Evolutionary conservation across 2,113 vertebrate genomes (phyloP).

Genomic region (Urocynchramus pylzowi): DNA sequence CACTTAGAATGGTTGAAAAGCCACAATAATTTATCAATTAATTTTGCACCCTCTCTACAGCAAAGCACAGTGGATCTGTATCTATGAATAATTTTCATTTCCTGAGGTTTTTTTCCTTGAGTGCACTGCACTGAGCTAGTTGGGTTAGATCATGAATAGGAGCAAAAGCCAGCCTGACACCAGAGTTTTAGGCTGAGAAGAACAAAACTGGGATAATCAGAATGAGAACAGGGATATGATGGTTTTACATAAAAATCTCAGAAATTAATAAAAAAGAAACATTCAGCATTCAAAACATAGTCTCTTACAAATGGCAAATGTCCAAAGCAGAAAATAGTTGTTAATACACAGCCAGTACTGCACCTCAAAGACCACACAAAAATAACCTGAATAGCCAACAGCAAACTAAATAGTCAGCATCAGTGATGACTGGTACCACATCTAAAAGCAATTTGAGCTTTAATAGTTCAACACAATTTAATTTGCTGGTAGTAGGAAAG

Average conservation of each 20-base stretch:
- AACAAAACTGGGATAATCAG: background rate
- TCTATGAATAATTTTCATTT: background rate
- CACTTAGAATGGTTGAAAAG: background rate
- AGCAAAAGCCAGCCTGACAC: background rate
- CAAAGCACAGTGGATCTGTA: background rate
- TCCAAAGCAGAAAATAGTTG: background rate
- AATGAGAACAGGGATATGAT: background rate
- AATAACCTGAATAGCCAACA: background rate
- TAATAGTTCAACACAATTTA: conserved; percentile 25
- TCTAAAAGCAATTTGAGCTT: background rate
- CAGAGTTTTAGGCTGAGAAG: background rate
- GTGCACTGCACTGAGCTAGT: background rate
- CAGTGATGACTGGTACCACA: fast-evolving
- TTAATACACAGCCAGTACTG: background rate
- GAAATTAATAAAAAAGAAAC: background rate
- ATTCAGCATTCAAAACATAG: background rate
- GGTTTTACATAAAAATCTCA: background rate
- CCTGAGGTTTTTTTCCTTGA: background rate
- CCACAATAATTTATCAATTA: background rate
- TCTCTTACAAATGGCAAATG: background rate
- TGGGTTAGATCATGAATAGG: background rate
- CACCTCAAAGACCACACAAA: background rate
- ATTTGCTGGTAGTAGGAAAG: background rate
- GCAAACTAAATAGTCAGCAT: background rate
- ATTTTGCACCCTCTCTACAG: background rate